These are phyloP conservation scores for Drosophila aff. DNA, from an alignment of 1,140 invertebrate species.

Conservation along the genomic window DNA sequence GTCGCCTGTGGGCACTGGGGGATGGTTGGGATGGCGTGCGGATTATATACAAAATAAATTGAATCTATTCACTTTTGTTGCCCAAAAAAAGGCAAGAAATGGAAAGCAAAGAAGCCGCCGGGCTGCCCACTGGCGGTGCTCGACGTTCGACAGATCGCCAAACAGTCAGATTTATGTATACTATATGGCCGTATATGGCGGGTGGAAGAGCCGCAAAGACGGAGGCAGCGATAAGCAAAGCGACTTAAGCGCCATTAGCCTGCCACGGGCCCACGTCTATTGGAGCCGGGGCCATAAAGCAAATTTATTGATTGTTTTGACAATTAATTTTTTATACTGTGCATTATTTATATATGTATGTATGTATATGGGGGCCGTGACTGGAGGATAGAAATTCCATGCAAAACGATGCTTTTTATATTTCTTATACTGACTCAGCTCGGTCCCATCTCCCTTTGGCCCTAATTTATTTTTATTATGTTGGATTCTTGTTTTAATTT, in stretches of 20 bases:
- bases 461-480: slow-evolving; percentile 58
- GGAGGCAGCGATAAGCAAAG: slow-evolving; percentile 53
- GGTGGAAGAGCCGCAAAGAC: not conserved
- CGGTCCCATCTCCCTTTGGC: not conserved
- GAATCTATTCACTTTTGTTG: slow-evolving; percentile 53
- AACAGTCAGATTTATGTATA: slow-evolving; percentile 19
- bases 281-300: slow-evolving; percentile 60
- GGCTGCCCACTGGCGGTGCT: slow-evolving; percentile 15
- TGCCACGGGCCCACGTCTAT: slow-evolving; percentile 51
- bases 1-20: not conserved
- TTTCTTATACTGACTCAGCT: slow-evolving; percentile 27
- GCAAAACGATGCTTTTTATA: slow-evolving; percentile 44
- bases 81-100: slow-evolving; percentile 43
- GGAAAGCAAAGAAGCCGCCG: slow-evolving; percentile 42
- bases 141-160: slow-evolving; percentile 26
- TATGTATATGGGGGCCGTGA: not conserved
- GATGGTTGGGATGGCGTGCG: slow-evolving; percentile 7
- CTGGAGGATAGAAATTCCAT: slow-evolving; percentile 29
- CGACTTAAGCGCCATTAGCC: slow-evolving; percentile 69
- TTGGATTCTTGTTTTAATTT: slow-evolving; percentile 49
- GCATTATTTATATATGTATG: slow-evolving; percentile 59
- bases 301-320: slow-evolving; percentile 81
- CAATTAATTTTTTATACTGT: slow-evolving; percentile 77
- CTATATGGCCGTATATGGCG: slow-evolving; percentile 15
- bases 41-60: slow-evolving; percentile 50